phyloP scores from a whole-genome alignment of 2,888 invertebrate species.

The Strigamia maritima region DNA sequence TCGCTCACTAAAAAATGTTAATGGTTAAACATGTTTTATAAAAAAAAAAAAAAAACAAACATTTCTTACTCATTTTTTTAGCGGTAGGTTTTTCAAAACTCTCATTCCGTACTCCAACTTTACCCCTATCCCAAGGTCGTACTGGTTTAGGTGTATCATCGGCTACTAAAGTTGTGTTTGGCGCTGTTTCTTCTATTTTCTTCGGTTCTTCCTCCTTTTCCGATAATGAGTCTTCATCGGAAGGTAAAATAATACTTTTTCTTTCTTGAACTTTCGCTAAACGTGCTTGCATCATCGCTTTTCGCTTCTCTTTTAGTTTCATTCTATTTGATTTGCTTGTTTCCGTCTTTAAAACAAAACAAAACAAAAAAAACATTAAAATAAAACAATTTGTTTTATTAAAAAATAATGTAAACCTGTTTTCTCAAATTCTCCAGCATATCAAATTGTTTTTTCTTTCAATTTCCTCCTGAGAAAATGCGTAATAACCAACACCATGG shows the following conservation, averaged over 20 bases:
- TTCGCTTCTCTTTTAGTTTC: constrained; percentile 51
- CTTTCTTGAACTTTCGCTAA: constrained; percentile 53
- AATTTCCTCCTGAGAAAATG: constrained; percentile 80
- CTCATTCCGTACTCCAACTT: constrained; percentile 57
- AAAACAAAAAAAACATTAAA: not conserved
- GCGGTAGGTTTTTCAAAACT: constrained; percentile 26
- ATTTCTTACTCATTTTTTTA: constrained; percentile 38
- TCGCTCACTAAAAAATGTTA: constrained; percentile 59
- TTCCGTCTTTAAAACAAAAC: constrained; percentile 47
- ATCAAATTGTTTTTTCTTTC: constrained; percentile 76
- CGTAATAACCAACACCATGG: constrained; percentile 89
- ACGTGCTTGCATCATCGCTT: constrained; percentile 50
- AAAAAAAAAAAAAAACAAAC: not conserved
- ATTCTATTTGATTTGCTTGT: constrained; percentile 48
- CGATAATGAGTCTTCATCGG: constrained; percentile 39
- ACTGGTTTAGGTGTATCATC: constrained; percentile 48
- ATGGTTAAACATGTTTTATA: not conserved
- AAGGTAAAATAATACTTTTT: constrained; percentile 39
- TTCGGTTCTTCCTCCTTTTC: not conserved
- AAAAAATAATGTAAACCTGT: constrained; percentile 46
- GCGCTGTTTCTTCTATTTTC: not conserved
- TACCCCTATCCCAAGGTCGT: constrained; percentile 71
- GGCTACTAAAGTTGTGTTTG: not conserved
- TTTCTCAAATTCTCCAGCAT: constrained; percentile 66
- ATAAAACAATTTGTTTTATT: not conserved